Evolutionary conservation across 2,113 vertebrate genomes (phyloP).

Genomic region (Choloepus hoffmanni): DNA sequence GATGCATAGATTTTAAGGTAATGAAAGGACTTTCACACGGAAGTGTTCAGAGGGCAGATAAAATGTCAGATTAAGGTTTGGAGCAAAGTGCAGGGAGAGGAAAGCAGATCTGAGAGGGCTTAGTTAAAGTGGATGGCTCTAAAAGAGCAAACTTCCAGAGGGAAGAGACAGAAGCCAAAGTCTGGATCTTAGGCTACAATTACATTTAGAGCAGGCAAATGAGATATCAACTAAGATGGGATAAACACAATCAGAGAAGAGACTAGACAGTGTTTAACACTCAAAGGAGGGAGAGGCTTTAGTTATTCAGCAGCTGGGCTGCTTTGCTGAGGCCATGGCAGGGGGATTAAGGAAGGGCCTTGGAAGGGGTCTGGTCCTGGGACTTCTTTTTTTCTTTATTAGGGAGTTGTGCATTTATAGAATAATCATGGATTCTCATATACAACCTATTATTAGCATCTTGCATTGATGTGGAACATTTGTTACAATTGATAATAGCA

Average conservation of each 20-base stretch:
- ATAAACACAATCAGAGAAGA: neutral
- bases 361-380: neutral
- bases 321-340: neutral
- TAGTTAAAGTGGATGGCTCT: too few species aligned
- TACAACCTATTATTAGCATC: too few species aligned
- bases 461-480: too few species aligned
- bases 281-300: neutral
- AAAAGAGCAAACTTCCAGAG: neutral
- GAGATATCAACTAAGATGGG: neutral
- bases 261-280: neutral
- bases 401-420: too few species aligned
- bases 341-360: neutral
- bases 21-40: neutral
- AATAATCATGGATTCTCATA: too few species aligned
- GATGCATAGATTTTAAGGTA: neutral
- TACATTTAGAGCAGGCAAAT: neutral
- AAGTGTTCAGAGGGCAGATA: neutral
- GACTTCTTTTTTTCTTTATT: too few species aligned
- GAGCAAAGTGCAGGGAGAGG: neutral
- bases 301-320: neutral
- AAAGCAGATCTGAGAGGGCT: neutral
- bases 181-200: neutral
- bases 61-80: neutral
- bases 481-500: too few species aligned
- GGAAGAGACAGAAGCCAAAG: neutral